Evolutionary conservation across 1,140 invertebrate species (phyloP), one percentile per base, ranked within the genome.

Genomic region (Agrypnia vestita): DNA sequence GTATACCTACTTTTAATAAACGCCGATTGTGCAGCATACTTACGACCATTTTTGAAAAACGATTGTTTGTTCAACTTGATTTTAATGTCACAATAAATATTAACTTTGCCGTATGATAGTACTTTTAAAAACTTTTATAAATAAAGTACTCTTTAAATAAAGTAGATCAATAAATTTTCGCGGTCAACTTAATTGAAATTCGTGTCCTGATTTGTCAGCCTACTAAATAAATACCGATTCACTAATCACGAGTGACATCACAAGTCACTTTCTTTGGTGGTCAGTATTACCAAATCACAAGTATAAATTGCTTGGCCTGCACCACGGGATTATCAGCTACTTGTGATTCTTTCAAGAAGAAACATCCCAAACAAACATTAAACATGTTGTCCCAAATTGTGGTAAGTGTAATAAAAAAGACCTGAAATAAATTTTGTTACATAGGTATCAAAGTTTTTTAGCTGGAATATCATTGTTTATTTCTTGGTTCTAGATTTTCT

Each of bases 401-500:
- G 61, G 61, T 64, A n/a, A 44, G 21, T 62, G 25, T 35, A 64
- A 64, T n/a, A 62, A 13, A 13, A 64, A 15, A 35, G 12, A 64
- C 21, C 21, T 43, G 0, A 21, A 19, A 9, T 17, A 17, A 10
- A 19, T 17, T 11, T 19, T 10, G 1, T 17, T 0, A 59, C 21
- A 59, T 3, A 19, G 6, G 13, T 21, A 10, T 8, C 55, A 62
- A 47, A 69, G n/a, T n/a, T 35, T 35, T 35, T 35, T 35, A 35
- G 25, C 25, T 35, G 1, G 6, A 35, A 15, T 0, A 17, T 13
- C 9, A 15, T 43, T 43, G 3, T 43, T 74, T 13, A 43, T 74
- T 55, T 74, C 53, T 13, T 71, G 17, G 19, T 82, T 80, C 15
- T 69, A 90, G 88, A 76, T 88, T 55, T 55, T 89, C 51, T 46